These are phyloP conservation scores for Henricia sp. DNA, from an alignment of 53 echinoderm and acorn worm genomes.

Conservation along the genomic window DNA sequence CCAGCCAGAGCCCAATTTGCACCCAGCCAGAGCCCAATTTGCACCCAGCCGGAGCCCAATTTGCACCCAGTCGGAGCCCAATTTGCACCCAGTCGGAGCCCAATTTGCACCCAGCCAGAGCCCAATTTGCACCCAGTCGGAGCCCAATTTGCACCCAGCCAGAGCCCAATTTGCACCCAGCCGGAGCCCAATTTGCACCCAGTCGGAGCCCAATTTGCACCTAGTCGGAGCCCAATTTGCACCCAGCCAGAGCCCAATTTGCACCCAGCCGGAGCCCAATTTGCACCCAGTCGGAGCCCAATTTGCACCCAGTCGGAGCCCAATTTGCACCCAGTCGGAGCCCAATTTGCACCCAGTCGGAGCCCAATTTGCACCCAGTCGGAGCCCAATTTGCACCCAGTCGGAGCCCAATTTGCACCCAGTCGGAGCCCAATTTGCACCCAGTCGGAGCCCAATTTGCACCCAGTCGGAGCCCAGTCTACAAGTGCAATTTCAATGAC, in stretches of 20 bases:
- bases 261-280: neutral
- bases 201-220: too few relatives aligned
- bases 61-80: too few relatives aligned
- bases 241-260: neutral
- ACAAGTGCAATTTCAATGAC: neutral
- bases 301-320: neutral
- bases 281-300: neutral
- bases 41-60: constrained; percentile 13
- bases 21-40: too few relatives aligned
- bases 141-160: neutral
- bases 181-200: neutral
- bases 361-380: neutral
- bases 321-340: neutral
- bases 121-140: neutral
- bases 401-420: neutral
- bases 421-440: neutral
- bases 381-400: neutral
- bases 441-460: neutral
- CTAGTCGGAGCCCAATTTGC: too few relatives aligned
- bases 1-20: constrained; percentile 3
- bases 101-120: neutral
- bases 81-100: neutral
- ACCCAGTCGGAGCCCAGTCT: neutral
- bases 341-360: neutral
- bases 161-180: neutral